Conservation (phyloP, 2,888 invertebrate genomes). For the Hydrotaea cyrtoneurina region DNA sequence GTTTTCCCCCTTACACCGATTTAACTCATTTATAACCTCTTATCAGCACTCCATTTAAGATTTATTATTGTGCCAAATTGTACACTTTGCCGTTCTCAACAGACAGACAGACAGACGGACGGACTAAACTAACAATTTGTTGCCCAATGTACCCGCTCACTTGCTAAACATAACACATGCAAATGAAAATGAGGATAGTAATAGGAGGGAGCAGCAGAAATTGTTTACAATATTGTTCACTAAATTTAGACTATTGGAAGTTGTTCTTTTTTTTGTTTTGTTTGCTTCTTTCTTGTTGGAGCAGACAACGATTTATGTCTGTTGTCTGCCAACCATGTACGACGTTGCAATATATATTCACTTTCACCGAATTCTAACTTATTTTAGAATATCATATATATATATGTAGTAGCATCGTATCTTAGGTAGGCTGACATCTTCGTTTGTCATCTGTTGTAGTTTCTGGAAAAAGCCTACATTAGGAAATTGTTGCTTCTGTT, state of each 20-base stretch:
- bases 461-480: background rate
- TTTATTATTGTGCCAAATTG: too few species aligned
- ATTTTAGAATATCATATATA: background rate
- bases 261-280: conserved; percentile 7
- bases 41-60: too few species aligned
- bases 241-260: conserved; percentile 54
- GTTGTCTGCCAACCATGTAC: background rate
- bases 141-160: background rate
- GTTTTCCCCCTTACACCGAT: too few species aligned
- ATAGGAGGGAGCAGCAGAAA: conserved; percentile 23
- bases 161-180: background rate
- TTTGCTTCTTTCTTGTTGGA: background rate
- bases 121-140: too few species aligned
- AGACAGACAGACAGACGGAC: too few species aligned
- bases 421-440: background rate
- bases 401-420: background rate
- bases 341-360: background rate
- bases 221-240: conserved; percentile 19
- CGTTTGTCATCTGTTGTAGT: conserved; percentile 18
- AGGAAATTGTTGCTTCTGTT: conserved; percentile 18
- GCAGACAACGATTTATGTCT: background rate
- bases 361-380: background rate
- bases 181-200: conserved; percentile 27
- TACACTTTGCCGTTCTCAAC: too few species aligned
- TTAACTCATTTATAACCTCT: too few species aligned